Base-by-base conservation (phyloP, 2,113 vertebrate genomes). In the Pantherophis guttatus region DNA sequence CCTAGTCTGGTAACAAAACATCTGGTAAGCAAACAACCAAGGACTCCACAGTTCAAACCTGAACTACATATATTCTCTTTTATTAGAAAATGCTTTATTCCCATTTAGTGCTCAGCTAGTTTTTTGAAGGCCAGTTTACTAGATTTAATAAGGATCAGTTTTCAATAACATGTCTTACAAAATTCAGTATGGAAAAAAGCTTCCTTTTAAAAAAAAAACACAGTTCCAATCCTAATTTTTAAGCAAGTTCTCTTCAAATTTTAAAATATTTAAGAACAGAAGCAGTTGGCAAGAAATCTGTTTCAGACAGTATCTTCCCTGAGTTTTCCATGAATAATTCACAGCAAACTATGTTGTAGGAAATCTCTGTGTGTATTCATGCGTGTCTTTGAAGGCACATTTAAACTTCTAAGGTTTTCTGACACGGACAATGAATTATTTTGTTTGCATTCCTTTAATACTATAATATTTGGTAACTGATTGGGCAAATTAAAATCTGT, bases 211-310 rank as follows among this genome's bases (percentile, higher is more conserved):
- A 95, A 95, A 97, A 92, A 90, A 86, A 3, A 2, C 9, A 24
- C 29, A 93, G 10, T 8, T 89, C 29, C 1, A 7, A 55, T 93
- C n/a, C 87, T 91, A 50, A 87, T 81, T 24, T 81, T 1, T 54
- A 53, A 52, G 62, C 50, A 1, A 95, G 17, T 91, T 50, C 11
- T 93, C 85, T 24, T 91, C 33, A 94, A 95, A 13, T 95, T 95
- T 96, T 95, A 87, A 96, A 96, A 95, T 88, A 90, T 92, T 95
- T 96, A 95, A 95, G 92, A 93, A 97, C 96, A 97, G 93, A 33
- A 95, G 92, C 96, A 94, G 93, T 94, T 96, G 95, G 50, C 93
- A 97, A 70, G 39, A 94, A 97, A 94, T 95, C 85, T 59, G 54
- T 93, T 96, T 85, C 95, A 97, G 97, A 96, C 81, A 97, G 93